phyloP scores from a whole-genome alignment of 2,888 invertebrate species.

The Anarsia innoxiella region DNA sequence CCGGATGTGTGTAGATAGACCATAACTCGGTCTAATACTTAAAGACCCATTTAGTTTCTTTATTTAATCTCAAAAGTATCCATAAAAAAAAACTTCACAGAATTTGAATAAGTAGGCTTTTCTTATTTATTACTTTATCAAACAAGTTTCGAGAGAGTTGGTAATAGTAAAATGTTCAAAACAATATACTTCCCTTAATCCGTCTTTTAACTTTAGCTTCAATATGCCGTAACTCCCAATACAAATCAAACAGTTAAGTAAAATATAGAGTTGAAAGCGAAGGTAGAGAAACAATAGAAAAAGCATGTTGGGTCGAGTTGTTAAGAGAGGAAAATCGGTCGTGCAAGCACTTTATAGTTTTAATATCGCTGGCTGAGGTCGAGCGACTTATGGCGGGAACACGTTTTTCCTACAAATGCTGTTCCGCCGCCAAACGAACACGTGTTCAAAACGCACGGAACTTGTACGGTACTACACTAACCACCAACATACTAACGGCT shows the following conservation, averaged over 20 bases:
- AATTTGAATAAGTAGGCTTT: too few relatives aligned
- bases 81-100: too few relatives aligned
- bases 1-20: too few relatives aligned
- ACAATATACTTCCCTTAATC: slow-evolving; percentile 6
- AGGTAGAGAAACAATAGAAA: slow-evolving; percentile 32
- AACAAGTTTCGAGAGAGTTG: too few relatives aligned
- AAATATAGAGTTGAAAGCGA: slow-evolving; percentile 25
- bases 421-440: slow-evolving; percentile 32
- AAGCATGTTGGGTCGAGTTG: slow-evolving; percentile 28
- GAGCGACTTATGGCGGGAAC: slow-evolving; percentile 48
- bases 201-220: slow-evolving; percentile 20
- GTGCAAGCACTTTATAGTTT: slow-evolving; percentile 68
- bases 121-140: too few relatives aligned
- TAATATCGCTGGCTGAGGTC: slow-evolving; percentile 62
- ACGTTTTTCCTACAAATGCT: slow-evolving; percentile 55
- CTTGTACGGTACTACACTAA: slow-evolving; percentile 31
- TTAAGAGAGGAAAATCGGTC: slow-evolving; percentile 44
- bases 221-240: slow-evolving; percentile 33
- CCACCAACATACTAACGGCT: slow-evolving; percentile 30
- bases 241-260: slow-evolving; percentile 41
- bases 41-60: too few relatives aligned
- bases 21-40: too few relatives aligned
- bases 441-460: slow-evolving; percentile 30
- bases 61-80: too few relatives aligned
- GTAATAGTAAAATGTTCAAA: too few relatives aligned